A percentile compares a stretch with the other conserved stretches of the same genome.
These are phyloP conservation scores for Hephaestus fuliginosus DNA, from an alignment of 2,797 vertebrate species.

Conservation along the genomic window DNA sequence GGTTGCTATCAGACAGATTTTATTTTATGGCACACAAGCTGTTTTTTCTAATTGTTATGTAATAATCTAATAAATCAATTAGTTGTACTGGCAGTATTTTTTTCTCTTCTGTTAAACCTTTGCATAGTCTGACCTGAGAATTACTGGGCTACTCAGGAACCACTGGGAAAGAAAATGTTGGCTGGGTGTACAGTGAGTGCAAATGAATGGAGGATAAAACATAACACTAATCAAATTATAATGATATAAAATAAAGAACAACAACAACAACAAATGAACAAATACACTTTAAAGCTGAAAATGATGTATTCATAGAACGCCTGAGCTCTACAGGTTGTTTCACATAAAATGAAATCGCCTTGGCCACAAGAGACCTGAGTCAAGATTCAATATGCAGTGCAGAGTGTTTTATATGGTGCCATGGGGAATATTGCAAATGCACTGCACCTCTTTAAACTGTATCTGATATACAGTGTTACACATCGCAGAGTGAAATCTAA, in stretches of 20 bases:
- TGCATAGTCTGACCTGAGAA: neutral
- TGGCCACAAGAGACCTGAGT: conserved; percentile 2
- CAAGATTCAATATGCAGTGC: conserved; percentile 23
- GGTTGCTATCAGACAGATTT: neutral
- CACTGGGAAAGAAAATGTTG: neutral
- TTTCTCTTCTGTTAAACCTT: neutral
- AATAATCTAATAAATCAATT: neutral
- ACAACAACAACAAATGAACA: neutral
- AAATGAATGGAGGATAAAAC: neutral
- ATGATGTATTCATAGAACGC: neutral
- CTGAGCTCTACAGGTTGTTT: conserved; percentile 30
- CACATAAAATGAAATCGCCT: conserved; percentile 16
- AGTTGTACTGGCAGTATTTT: neutral
- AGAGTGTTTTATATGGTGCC: conserved; percentile 25
- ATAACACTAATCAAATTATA: neutral
- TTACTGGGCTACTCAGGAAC: neutral
- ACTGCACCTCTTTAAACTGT: neutral
- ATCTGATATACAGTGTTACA: neutral
- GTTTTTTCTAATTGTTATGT: neutral
- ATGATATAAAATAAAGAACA: too few relatives aligned
- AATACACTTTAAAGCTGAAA: neutral
- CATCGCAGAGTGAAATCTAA: conserved; percentile 4
- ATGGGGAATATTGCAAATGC: conserved; percentile 26
- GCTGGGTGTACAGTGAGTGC: neutral
- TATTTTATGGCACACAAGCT: neutral